Percentiles rank a stretch among this genome's conserved stretches.
Conservation (phyloP, 2,797 vertebrate species). For the Danio kyathit region DNA sequence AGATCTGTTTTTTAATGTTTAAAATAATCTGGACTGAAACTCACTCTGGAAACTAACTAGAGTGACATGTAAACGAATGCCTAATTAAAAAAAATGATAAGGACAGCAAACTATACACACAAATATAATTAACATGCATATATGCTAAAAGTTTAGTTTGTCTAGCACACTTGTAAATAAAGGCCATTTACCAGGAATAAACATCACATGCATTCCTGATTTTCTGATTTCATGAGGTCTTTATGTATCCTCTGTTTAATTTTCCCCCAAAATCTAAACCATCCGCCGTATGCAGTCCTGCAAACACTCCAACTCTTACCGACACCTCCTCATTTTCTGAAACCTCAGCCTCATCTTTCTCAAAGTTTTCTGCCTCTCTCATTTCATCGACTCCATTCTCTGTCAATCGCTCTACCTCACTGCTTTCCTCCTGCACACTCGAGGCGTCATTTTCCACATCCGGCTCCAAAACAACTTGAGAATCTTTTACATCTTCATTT, state of each 20-base stretch:
- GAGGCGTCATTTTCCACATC: constrained; percentile 66
- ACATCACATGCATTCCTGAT: background rate
- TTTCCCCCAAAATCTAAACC: constrained; percentile 54
- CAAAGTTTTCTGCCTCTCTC: constrained; percentile 38
- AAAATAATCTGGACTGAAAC: too few species aligned
- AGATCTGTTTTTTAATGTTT: too few species aligned
- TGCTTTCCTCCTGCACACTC: constrained; percentile 45
- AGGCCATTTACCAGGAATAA: background rate
- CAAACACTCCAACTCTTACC: constrained; percentile 63
- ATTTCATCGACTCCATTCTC: constrained; percentile 49
- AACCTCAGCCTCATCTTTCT: constrained; percentile 36
- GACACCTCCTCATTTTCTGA: constrained; percentile 67
- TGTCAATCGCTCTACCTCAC: constrained; percentile 42
- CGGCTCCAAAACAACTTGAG: constrained; percentile 54
- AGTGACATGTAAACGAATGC: too few species aligned
- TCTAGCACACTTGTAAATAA: background rate
- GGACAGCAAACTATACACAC: background rate
- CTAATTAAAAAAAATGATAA: too few species aligned
- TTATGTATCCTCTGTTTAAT: background rate
- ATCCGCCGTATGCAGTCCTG: constrained; percentile 34
- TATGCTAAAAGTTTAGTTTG: background rate
- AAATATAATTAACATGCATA: background rate
- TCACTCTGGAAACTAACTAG: too few species aligned
- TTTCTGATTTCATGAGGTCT: constrained; percentile 18
- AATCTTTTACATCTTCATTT: constrained; percentile 70